Evolutionary conservation across 35 echinoderm and acorn worm species (phyloP).

Genomic region (Ophiothrix spiculata): DNA sequence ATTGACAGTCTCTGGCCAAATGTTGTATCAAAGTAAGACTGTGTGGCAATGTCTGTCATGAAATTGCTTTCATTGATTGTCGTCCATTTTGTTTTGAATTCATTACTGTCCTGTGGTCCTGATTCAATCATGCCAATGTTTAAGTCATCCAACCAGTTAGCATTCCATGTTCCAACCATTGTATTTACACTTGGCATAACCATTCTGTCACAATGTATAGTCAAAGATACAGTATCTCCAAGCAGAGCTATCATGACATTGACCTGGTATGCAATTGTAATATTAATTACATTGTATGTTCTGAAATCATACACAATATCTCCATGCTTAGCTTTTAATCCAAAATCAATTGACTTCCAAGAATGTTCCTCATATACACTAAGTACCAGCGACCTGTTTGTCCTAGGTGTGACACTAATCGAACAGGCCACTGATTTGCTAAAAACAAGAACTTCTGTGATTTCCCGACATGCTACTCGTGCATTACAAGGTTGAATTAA

Average conservation of each 20-base stretch:
- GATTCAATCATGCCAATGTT: constrained; percentile 30
- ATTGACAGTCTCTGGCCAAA: constrained; percentile 11
- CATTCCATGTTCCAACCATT: constrained; percentile 49
- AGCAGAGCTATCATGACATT: constrained; percentile 24
- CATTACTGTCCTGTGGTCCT: neutral
- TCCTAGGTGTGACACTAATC: neutral
- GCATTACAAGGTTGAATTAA: constrained; percentile 49
- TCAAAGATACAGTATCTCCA: constrained; percentile 28
- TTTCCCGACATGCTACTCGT: constrained; percentile 35
- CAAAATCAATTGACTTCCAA: constrained; percentile 33
- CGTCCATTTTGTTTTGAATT: constrained; percentile 11
- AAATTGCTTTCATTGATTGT: constrained; percentile 50
- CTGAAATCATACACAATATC: constrained; percentile 4
- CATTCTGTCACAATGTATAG: neutral
- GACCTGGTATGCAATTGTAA: constrained; percentile 30
- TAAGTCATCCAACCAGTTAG: constrained; percentile 56
- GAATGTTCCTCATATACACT: neutral
- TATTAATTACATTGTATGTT: constrained; percentile 22
- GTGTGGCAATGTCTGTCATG: constrained; percentile 12
- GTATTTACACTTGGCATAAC: neutral
- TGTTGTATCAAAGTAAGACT: constrained; percentile 35
- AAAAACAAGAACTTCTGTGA: constrained; percentile 38
- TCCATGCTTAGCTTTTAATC: neutral
- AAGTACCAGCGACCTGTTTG: neutral
- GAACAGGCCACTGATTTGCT: constrained; percentile 22